Evolutionary conservation across 2,113 vertebrate species (phyloP), one percentile per base, ranked within the genome.

Genomic region (Phrynocephalus versicolor): DNA sequence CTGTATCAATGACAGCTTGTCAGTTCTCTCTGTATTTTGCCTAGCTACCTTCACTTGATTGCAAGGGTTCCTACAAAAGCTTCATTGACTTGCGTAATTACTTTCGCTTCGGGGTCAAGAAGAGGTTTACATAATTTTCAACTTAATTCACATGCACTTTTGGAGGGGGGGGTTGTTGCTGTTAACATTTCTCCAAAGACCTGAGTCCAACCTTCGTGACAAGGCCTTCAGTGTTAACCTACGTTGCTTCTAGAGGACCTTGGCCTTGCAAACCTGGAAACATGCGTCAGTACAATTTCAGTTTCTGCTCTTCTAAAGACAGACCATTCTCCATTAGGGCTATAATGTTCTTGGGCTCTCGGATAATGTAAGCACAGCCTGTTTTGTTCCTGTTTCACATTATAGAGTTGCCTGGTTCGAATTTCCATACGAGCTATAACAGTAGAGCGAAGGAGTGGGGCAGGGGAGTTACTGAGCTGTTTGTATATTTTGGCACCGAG

Each of bases 291-390:
- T 95, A 95, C 96, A 95, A 94, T 94, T 96, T 94, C 85, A 16
- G 10, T 94, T 96, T 95, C 93, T 89, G 81, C 82, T 87, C 88
- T 89, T 90, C 92, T 89, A 33, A 70, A 90, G 92, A 88, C 92
- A 88, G 89, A 93, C 92, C 91, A 93, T 90, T 94, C 92, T 91
- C 91, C 90, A 25, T 18, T 79, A 79, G 57, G 57, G 62, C 8
- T 79, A 79, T 60, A 79, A 3, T 81, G 64, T 37, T 88, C 82
- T 93, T 92, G 82, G 93, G 91, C 93, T 93, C 80, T 0, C 1
- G 87, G 87, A 92, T 95, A 93, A 95, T 89, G 88, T 93, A 95
- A 92, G 93, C 93, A 93, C 87, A 90, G 89, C 92, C 92, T 94
- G 91, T 88, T 94, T 96, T 89, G 94, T 92, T 92, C 91, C 89